These are phyloP conservation scores for Antheraea pernyi DNA, from an alignment of 1,140 invertebrate species.

Conservation along the genomic window DNA sequence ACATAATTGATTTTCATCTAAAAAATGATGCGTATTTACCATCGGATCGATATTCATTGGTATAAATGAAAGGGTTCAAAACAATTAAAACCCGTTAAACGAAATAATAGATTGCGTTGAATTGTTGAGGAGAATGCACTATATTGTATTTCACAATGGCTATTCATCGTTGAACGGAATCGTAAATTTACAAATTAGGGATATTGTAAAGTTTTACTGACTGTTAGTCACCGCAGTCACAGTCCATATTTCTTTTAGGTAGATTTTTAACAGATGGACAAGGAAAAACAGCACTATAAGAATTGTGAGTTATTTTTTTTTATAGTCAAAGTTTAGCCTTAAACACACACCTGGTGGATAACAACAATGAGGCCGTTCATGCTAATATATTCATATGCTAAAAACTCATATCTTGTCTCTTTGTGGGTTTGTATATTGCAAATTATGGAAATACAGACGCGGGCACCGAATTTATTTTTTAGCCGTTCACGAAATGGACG, in stretches of 20 bases:
- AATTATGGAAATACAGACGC: too few species aligned
- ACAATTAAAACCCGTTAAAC: background rate
- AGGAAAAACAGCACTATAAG: too few species aligned
- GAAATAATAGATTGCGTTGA: constrained; percentile 11
- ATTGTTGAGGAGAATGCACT: constrained; percentile 4
- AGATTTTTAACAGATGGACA: background rate
- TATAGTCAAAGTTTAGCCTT: too few species aligned
- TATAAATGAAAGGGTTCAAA: background rate
- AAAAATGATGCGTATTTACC: background rate
- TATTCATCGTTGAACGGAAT: constrained; percentile 51
- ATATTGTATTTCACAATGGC: constrained; percentile 63
- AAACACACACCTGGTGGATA: too few species aligned
- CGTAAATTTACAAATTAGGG: constrained; percentile 66
- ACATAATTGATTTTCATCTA: too few species aligned
- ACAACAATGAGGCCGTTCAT: too few species aligned
- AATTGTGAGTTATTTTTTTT: too few species aligned
- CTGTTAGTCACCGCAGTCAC: constrained; percentile 45
- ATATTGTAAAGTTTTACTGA: constrained; percentile 71
- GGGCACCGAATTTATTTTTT: background rate
- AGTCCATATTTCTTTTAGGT: constrained; percentile 46
- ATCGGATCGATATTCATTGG: background rate
- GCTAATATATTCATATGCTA: too few species aligned
- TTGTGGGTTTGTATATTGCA: too few species aligned
- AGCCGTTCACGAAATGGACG: background rate
- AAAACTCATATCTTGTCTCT: too few species aligned